Evolutionary conservation across 2,888 invertebrate species (phyloP).

Genomic region (Philereme transversata): DNA sequence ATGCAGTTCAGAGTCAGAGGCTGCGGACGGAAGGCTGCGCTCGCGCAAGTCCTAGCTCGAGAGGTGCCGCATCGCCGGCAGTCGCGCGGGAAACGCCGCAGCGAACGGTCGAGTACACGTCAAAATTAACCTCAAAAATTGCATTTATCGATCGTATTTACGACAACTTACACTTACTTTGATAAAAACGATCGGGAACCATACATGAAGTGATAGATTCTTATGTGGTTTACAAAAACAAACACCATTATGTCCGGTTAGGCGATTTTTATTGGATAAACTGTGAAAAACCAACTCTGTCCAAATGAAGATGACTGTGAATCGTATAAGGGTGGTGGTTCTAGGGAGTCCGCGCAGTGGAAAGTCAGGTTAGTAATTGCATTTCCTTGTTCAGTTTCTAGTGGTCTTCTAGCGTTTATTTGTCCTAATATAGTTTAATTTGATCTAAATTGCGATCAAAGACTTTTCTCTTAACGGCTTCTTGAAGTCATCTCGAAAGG

Average conservation of each 20-base stretch:
- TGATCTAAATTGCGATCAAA: conserved; percentile 38
- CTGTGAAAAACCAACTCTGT: conserved; percentile 59
- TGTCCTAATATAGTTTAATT: conserved; percentile 38
- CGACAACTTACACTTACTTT: conserved; percentile 61
- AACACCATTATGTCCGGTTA: conserved; percentile 57
- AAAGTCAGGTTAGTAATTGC: conserved; percentile 88
- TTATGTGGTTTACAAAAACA: conserved; percentile 50
- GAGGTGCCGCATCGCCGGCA: conserved; percentile 60
- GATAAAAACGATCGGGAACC: conserved; percentile 48
- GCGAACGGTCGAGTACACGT: conserved; percentile 57
- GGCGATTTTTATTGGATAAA: conserved; percentile 52
- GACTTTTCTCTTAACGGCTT: conserved; percentile 17
- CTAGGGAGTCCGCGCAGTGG: conserved; percentile 90
- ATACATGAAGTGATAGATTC: conserved; percentile 58
- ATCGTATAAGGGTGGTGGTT: conserved; percentile 91
- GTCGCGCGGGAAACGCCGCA: conserved; percentile 77
- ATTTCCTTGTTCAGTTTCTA: conserved; percentile 40
- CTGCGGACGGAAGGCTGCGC: conserved; percentile 64
- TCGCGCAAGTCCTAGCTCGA: conserved; percentile 59
- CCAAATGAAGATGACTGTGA: conserved; percentile 89
- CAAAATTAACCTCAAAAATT: conserved; percentile 43
- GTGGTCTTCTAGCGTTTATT: conserved; percentile 32
- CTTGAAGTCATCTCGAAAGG: neutral
- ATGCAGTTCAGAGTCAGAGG: conserved; percentile 51
- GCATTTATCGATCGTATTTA: conserved; percentile 71